These are phyloP conservation scores for Chaetophractus vellerosus DNA, from an alignment of 2,797 vertebrate genomes.

Conservation along the genomic window DNA sequence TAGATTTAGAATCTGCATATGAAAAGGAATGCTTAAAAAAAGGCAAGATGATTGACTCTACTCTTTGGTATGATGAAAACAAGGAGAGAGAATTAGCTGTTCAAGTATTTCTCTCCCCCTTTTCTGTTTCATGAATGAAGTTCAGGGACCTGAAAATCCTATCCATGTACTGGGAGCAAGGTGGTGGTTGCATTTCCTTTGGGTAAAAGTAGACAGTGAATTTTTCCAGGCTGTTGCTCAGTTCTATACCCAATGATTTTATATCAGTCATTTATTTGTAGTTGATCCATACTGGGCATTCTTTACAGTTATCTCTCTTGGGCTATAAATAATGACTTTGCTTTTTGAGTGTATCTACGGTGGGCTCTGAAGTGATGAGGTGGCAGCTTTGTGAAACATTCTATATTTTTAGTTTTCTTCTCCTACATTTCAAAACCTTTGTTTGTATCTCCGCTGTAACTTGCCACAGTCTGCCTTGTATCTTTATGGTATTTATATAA, in stretches of 20 bases:
- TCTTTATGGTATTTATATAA: neutral
- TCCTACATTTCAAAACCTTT: neutral
- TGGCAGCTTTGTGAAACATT: neutral
- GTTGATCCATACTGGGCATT: neutral
- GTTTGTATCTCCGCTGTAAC: neutral
- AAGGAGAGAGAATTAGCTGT: neutral
- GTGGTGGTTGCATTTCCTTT: neutral
- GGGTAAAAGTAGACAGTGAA: neutral
- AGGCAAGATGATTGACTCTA: neutral
- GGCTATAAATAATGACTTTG: neutral
- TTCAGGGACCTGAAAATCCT: neutral
- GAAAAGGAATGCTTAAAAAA: slow-evolving; percentile 6
- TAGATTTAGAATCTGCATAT: neutral
- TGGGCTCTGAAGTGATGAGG: neutral
- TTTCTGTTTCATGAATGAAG: neutral
- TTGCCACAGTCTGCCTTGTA: neutral
- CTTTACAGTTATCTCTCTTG: neutral
- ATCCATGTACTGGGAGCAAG: neutral
- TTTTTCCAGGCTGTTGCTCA: slow-evolving; percentile 14
- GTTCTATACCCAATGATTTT: neutral
- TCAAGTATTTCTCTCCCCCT: neutral
- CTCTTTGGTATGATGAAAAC: neutral
- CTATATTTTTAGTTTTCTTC: neutral
- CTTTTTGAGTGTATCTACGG: neutral
- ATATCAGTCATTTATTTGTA: neutral